Evolutionary conservation across 1,140 invertebrate genomes (phyloP).

Genomic region (Drosophila bifasciata): DNA sequence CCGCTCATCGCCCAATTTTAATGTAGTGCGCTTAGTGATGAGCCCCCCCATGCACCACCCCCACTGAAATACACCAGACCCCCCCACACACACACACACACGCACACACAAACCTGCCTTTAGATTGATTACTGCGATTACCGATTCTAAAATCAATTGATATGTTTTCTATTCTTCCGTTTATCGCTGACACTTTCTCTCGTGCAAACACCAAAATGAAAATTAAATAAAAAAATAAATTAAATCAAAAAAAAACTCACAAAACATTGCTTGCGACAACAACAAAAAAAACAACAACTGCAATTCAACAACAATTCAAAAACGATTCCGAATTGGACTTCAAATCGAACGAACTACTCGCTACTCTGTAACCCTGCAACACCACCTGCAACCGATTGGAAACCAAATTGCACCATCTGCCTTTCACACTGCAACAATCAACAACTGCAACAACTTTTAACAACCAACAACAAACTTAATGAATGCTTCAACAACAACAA

Average conservation of each 20-base stretch:
- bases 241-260: conserved; percentile 17
- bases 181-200: conserved; percentile 49
- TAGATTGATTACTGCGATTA: conserved; percentile 43
- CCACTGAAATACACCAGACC: conserved; percentile 17
- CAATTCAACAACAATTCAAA: conserved; percentile 21
- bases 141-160: conserved; percentile 52
- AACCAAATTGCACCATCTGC: conserved; percentile 48
- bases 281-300: conserved; percentile 48
- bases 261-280: conserved; percentile 66
- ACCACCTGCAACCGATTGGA: conserved; percentile 38
- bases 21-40: conserved; percentile 27
- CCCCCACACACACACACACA: conserved; percentile 6
- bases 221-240: conserved; percentile 22
- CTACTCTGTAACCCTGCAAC: conserved; percentile 4
- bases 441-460: conserved; percentile 25
- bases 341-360: conserved; percentile 11
- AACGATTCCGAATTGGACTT: conserved; percentile 21
- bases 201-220: conserved; percentile 30
- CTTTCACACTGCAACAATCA: conserved; percentile 21
- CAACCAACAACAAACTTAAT: conserved; percentile 36
- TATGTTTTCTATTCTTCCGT: conserved; percentile 53
- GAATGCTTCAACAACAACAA: conserved; percentile 43
- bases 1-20: conserved; percentile 8
- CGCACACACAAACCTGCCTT: conserved; percentile 15
- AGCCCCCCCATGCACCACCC: conserved; percentile 35